A percentile compares a stretch with the other conserved stretches of the same genome.
Evolutionary conservation across 1,140 invertebrate genomes (phyloP).

Genomic region (Apis laboriosa): DNA sequence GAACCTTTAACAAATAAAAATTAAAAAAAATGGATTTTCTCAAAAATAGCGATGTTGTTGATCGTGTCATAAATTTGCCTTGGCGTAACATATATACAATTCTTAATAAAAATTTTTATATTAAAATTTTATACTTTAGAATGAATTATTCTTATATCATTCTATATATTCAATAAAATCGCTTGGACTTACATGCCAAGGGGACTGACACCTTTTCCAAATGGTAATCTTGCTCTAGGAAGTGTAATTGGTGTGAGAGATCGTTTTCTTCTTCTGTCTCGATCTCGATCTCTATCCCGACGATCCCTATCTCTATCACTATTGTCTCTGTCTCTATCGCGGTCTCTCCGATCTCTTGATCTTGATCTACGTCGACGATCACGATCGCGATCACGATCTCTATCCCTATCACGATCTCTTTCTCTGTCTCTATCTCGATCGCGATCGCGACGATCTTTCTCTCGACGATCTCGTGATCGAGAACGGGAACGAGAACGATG

Average conservation of each 20-base stretch:
- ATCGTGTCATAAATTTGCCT: too few species aligned
- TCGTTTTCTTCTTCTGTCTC: conserved; percentile 80
- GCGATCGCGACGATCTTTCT: conserved; percentile 78
- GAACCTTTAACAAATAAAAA: too few species aligned
- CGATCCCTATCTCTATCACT: conserved; percentile 74
- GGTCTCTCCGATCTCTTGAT: conserved; percentile 78
- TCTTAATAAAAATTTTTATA: too few species aligned
- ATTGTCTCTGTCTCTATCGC: conserved; percentile 74
- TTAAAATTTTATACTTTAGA: not conserved
- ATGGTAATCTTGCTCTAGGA: conserved; percentile 78
- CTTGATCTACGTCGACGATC: conserved; percentile 73
- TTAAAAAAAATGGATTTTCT: too few species aligned
- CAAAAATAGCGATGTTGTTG: too few species aligned
- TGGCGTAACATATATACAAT: not conserved
- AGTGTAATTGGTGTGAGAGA: conserved; percentile 80
- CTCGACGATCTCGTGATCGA: conserved; percentile 74
- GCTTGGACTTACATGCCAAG: conserved; percentile 77
- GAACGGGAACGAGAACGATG: conserved; percentile 80
- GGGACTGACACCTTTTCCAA: conserved; percentile 78
- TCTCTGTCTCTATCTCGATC: conserved; percentile 76
- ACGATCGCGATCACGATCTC: conserved; percentile 76
- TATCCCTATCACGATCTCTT: conserved; percentile 65
- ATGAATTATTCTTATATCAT: not conserved
- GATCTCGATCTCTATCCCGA: conserved; percentile 75
- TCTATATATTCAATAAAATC: not conserved